A percentile compares a stretch with the other conserved stretches of the same genome.
Evolutionary conservation across 30 jellyfish, hydroid and myxozoan species (phyloP).

Genomic region (Aurelia aurita complex sp. Pacific): DNA sequence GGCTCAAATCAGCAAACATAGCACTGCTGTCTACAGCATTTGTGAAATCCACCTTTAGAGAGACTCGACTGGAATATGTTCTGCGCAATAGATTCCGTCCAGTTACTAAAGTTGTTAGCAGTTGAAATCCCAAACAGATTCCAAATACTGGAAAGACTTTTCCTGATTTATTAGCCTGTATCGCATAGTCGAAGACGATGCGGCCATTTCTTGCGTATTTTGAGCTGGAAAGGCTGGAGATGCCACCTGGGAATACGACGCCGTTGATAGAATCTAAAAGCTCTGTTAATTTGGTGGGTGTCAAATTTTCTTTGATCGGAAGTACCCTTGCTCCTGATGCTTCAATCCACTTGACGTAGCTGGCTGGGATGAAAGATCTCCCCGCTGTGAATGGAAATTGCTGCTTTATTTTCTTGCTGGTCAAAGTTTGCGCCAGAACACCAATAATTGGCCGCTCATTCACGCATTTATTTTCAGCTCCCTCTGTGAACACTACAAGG

Average conservation of each 20-base stretch:
- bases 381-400: constrained; percentile 38
- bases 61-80: constrained; percentile 34
- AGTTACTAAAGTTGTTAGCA: constrained; percentile 18
- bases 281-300: not conserved
- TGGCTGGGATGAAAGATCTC: constrained; percentile 36
- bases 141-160: constrained; percentile 41
- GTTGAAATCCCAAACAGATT: constrained; percentile 57
- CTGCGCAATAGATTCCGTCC: constrained; percentile 21
- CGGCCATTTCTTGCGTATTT: constrained; percentile 48
- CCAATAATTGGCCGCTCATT: constrained; percentile 52
- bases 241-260: constrained; percentile 61
- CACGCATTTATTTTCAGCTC: not conserved
- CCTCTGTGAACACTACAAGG: no score
- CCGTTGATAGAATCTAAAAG: constrained; percentile 41
- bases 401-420: not conserved
- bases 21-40: not conserved
- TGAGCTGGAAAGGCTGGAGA: constrained; percentile 30
- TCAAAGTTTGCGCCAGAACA: constrained; percentile 28
- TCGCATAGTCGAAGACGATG: constrained; percentile 29
- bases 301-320: constrained; percentile 32
- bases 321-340: constrained; percentile 59
- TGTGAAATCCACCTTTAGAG: constrained; percentile 14
- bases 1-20: constrained; percentile 13
- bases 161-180: constrained; percentile 24
- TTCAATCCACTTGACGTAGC: constrained; percentile 57